Evolutionary conservation across 23 tunicate genomes (phyloP).

Genomic region (Ciona savignyi): DNA sequence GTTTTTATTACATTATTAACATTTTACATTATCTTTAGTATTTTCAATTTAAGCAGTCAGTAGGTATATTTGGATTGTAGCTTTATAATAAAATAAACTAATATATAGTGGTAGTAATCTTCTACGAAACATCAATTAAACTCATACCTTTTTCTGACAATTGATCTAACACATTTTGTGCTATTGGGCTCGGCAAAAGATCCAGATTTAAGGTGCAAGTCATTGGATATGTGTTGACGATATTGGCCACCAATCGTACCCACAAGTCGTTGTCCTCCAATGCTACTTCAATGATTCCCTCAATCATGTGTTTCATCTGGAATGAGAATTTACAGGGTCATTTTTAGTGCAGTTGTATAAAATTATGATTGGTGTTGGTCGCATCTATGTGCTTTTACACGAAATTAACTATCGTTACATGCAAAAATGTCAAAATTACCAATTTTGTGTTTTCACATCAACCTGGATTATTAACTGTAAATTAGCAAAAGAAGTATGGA

Average conservation of each 20-base stretch:
- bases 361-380: too few species aligned
- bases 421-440: too few species aligned
- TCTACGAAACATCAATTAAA: background rate
- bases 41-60: too few species aligned
- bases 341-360: slow-evolving; percentile 53
- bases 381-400: too few species aligned
- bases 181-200: slow-evolving; percentile 47
- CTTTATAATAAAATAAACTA: background rate
- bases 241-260: slow-evolving; percentile 74
- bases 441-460: too few species aligned
- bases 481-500: too few species aligned
- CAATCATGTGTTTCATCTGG: slow-evolving; percentile 85
- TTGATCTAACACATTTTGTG: slow-evolving; percentile 66
- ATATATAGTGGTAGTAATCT: background rate
- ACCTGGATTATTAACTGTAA: too few species aligned
- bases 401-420: too few species aligned
- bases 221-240: slow-evolving; percentile 69
- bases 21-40: too few species aligned
- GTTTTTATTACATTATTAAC: too few species aligned
- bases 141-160: slow-evolving; percentile 54
- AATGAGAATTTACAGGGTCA: slow-evolving; percentile 14
- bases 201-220: slow-evolving; percentile 51
- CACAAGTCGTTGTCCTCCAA: slow-evolving; percentile 72
- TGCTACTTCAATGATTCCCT: slow-evolving; percentile 69
- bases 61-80: background rate